phyloP scores from a whole-genome alignment of 2,113 vertebrate genomes.

The Myrmecobius fasciatus region DNA sequence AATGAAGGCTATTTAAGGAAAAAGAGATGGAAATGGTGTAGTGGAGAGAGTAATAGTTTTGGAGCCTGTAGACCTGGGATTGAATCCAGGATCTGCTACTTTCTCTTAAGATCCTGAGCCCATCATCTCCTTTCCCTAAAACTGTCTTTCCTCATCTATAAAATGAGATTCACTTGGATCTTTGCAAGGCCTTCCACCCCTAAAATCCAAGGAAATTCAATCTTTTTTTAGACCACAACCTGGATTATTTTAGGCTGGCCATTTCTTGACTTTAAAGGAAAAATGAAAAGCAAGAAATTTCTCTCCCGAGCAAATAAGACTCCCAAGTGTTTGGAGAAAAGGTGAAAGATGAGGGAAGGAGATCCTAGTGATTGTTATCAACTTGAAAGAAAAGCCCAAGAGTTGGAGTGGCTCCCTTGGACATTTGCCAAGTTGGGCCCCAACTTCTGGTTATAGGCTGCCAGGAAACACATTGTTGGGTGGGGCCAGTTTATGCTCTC shows the following conservation, averaged over 20 bases:
- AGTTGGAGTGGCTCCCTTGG: background rate
- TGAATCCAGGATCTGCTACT: background rate
- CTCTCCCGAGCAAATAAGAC: background rate
- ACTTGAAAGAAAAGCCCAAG: background rate
- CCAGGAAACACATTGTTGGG: slow-evolving; percentile 1
- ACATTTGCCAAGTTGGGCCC: background rate
- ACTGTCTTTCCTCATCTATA: background rate
- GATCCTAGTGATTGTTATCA: background rate
- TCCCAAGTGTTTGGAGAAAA: background rate
- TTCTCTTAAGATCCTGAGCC: background rate
- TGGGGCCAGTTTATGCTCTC: background rate
- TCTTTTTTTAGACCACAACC: background rate
- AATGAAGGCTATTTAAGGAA: too few species aligned
- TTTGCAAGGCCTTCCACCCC: background rate
- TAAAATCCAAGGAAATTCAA: background rate
- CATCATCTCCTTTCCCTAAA: background rate
- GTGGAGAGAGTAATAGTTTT: background rate
- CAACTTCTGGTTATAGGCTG: background rate
- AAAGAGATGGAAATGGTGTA: background rate
- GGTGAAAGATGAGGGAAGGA: background rate
- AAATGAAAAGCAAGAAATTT: background rate
- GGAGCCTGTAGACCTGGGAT: background rate
- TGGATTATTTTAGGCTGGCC: background rate
- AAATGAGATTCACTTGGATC: background rate
- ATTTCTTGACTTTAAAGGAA: background rate